Evolutionary conservation across 2,797 vertebrate species (phyloP), one percentile per base, ranked within the genome.

Genomic region (Arctocebus calabarensis): DNA sequence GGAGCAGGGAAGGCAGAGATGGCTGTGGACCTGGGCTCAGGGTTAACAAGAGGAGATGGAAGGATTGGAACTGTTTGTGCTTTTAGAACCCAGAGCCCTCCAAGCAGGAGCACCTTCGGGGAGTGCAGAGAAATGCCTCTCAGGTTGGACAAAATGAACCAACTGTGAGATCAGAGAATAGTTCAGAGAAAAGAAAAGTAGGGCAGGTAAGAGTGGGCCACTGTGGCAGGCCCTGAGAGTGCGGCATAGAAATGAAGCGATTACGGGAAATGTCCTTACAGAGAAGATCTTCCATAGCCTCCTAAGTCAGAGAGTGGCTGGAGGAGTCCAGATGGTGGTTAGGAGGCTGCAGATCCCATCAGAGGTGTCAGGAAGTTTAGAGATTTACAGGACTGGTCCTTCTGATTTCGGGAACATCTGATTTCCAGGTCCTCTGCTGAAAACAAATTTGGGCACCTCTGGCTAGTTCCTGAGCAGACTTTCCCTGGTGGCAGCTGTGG

Each of bases 181-280:
- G n/a, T 27, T 84, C 83, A 12, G 71, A 84, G 61, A 10, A 70
- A 70, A 43, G 75, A 48, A 87, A 93, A 92, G 85, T 90, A 84
- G 88, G 77, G 62, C 94, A 94, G 70, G 37, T 0, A 17, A 81
- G 83, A 88, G 32, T 4, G 11, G 13, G 81, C 57, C 27, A 9
- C 43, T 3, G 32, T 2, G 5, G 66, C 0, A 1, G 82, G 78
- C 73, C 68, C 84, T 13, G 79, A 14, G 40, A 32, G 43, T 52
- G 16, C 1, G 0, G 43, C 78, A 40, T 25, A 70, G 52, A 84
- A 75, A 64, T 32, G 45, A 83, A 71, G 37, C 40, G 55, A 68
- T 94, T 68, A 78, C 3, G 70, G 78, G 57, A 83, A 83, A 74
- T 70, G 79, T 17, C 75, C 37, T 81, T 73, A 62, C 59, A 89